phyloP scores from a whole-genome alignment of 1,140 invertebrate genomes.

The Proales similis region DNA sequence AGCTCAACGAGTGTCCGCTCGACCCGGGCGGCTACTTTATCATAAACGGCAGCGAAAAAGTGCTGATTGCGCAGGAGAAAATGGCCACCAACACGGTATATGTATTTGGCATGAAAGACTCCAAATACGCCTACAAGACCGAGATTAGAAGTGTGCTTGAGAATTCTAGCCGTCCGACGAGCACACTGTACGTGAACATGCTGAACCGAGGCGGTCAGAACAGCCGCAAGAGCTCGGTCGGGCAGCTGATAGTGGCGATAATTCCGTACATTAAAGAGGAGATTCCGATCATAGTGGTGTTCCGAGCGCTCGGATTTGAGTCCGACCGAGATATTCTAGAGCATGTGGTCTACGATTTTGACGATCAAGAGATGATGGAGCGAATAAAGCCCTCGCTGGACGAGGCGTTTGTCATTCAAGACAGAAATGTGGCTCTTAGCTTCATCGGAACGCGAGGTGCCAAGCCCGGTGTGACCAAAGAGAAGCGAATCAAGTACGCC shows the following conservation, averaged over 20 bases:
- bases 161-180: slow-evolving; percentile 82
- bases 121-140: slow-evolving; percentile 91
- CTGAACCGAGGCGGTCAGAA: slow-evolving; percentile 82
- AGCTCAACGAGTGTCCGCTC: slow-evolving; percentile 95
- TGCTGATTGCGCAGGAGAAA: slow-evolving; percentile 94
- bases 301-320: slow-evolving; percentile 88
- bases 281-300: slow-evolving; percentile 98
- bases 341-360: slow-evolving; percentile 96
- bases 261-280: slow-evolving; percentile 95
- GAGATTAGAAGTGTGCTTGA: slow-evolving; percentile 93
- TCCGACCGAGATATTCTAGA: slow-evolving; percentile 96
- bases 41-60: slow-evolving; percentile 57
- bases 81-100: slow-evolving; percentile 99
- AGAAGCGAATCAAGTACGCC: slow-evolving; percentile 96
- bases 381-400: slow-evolving; percentile 97
- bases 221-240: slow-evolving; percentile 87
- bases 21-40: slow-evolving; percentile 69
- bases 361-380: slow-evolving; percentile 99
- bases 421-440: slow-evolving; percentile 94
- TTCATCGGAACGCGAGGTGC: slow-evolving; percentile 95
- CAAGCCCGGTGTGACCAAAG: slow-evolving; percentile 90
- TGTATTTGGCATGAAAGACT: slow-evolving; percentile 91
- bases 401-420: slow-evolving; percentile 98
- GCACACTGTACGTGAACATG: slow-evolving; percentile 98
- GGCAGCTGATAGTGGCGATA: slow-evolving; percentile 92